Base-by-base conservation (phyloP, 1,140 invertebrate species). In the Sycophaga agraensis region DNA sequence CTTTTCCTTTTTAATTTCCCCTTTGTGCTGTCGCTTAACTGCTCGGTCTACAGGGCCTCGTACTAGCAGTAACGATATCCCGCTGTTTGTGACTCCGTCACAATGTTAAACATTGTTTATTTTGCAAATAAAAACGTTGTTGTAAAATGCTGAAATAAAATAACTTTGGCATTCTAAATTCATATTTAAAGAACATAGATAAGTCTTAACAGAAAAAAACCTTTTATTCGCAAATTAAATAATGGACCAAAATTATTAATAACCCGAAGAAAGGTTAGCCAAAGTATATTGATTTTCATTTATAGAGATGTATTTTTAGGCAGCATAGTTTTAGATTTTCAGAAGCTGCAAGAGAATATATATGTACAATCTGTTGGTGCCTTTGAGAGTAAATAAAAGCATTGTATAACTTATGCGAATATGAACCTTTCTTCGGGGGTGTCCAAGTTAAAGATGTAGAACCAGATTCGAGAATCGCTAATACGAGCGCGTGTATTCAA, bases 181-280 rank as follows among this genome's bases (percentile, higher is more conserved):
- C 28, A 31, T n/a, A 31, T 31, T 6, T 31, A 4, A 31, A 31
- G 11, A 31, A 31, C 11, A 31, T 31, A 31, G 4, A 6, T 31
- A 31, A 31, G 11, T n/a, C 5, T 31, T 6, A 31, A 31, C 28
- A 6, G 11, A 31, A 31, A 31, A 4, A 31, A 11, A n/a, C 39
- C 21, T 53, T 60, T 60, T 60, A 24, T 55, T 55, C 2, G 42
- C 51, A 61, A 61, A 61, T 31, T 55, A 61, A 55, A 55, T 55
- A 55, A 49, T 49, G 11, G 7, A 24, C 16, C 12, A 46, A 39
- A 35, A n/a, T 31, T 31, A 46, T 35, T 24, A 9, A 46, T 40
- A 28, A 48, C 16, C 43, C 24, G 35, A 48, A 21, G 43, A 61
- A 55, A 28, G 16, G 43, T 55, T 49, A 31, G 14, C 4, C 9